Conservation (phyloP, 2,888 invertebrate genomes). For the Venusia cambrica region DNA sequence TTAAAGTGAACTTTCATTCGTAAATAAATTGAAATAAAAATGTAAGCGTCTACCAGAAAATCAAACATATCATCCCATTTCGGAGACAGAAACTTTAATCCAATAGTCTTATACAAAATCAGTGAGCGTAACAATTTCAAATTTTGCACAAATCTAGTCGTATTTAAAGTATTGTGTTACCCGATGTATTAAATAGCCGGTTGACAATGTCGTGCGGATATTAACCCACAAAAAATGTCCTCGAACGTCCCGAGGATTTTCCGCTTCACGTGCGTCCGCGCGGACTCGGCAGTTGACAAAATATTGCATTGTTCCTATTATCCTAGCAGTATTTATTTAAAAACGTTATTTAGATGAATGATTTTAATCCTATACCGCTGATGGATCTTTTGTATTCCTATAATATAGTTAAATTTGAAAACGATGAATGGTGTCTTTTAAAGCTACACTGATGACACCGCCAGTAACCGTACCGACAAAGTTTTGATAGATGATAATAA, state of each 20-base stretch:
- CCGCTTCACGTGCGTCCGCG: constrained; percentile 78
- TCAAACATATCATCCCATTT: constrained; percentile 23
- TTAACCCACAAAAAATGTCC: constrained; percentile 80
- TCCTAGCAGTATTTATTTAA: constrained; percentile 79
- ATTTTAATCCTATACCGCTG: constrained; percentile 75
- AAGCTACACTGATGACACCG: constrained; percentile 25
- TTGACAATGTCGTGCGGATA: constrained; percentile 80
- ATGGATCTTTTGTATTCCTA: constrained; percentile 65
- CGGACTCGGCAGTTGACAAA: constrained; percentile 79
- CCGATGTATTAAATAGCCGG: constrained; percentile 77
- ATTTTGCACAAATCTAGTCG: constrained; percentile 80
- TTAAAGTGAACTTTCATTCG: constrained; percentile 2
- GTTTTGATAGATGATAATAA: constrained; percentile 32
- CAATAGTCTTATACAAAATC: constrained; percentile 67
- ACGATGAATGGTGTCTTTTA: constrained; percentile 43
- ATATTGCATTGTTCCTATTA: constrained; percentile 81
- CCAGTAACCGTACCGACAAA: constrained; percentile 24
- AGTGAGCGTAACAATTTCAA: constrained; percentile 74
- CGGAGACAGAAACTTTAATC: constrained; percentile 59
- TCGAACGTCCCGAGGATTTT: constrained; percentile 80
- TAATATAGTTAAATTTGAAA: constrained; percentile 65
- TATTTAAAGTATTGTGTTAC: constrained; percentile 80
- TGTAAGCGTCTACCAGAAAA: no score
- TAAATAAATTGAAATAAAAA: no score
- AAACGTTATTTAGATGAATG: constrained; percentile 81